A percentile compares a stretch with the other conserved stretches of the same genome.
Evolutionary conservation across 2,113 vertebrate genomes (phyloP).

Genomic region (Zeus faber): DNA sequence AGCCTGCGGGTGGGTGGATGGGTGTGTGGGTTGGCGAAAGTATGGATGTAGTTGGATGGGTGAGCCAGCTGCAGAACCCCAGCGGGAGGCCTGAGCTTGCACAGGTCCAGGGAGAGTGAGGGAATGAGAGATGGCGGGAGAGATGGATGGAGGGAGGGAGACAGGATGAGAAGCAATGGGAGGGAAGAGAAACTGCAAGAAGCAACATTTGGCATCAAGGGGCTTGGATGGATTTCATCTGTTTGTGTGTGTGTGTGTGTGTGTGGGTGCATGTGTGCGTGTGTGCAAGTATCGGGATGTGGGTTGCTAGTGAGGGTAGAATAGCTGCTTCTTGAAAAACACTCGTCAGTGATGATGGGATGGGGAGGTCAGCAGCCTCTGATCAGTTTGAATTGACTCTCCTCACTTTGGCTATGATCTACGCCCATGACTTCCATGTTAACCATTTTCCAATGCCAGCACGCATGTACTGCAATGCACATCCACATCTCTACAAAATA

Average conservation of each 20-base stretch:
- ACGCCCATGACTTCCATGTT: too few species aligned
- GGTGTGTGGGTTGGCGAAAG: slow-evolving; percentile 2
- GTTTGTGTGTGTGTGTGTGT: slow-evolving; percentile 22
- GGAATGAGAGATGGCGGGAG: neutral
- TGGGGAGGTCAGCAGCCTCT: slow-evolving; percentile 16
- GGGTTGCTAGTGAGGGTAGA: neutral
- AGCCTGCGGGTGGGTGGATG: slow-evolving; percentile 12
- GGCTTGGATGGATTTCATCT: slow-evolving; percentile 45
- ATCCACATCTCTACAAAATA: too few species aligned
- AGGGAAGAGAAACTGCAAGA: slow-evolving; percentile 5
- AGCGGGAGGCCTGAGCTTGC: slow-evolving; percentile 24
- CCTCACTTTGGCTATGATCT: too few species aligned
- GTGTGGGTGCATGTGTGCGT: neutral
- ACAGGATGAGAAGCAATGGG: neutral
- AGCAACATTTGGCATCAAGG: slow-evolving; percentile 24
- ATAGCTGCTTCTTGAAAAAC: slow-evolving; percentile 7
- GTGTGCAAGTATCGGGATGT: neutral
- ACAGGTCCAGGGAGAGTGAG: neutral
- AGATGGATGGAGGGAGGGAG: slow-evolving; percentile 5
- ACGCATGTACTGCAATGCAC: too few species aligned
- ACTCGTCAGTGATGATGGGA: slow-evolving; percentile 23
- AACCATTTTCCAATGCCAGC: too few species aligned
- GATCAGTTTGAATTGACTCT: too few species aligned
- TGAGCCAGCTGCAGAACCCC: slow-evolving; percentile 16
- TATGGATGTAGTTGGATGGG: slow-evolving; percentile 31